Base-by-base conservation (phyloP, 2,113 vertebrate genomes). In the Syngnathoides biaculeatus region DNA sequence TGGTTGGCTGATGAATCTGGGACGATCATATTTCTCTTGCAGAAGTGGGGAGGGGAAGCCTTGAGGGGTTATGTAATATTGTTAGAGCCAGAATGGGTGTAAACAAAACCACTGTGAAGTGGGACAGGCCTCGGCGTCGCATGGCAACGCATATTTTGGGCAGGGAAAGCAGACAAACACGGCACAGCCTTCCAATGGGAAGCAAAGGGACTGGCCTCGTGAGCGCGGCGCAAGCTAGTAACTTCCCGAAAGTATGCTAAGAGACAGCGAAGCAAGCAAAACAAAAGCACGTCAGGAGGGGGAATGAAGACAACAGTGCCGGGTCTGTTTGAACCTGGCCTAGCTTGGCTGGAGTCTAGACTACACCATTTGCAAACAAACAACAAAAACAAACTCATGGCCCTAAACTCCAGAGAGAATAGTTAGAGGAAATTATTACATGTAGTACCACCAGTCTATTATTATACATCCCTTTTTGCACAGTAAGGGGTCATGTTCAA, bases 61-160 rank as follows among this genome's bases (percentile, higher is more conserved):
- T 83, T 77, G 79, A 55, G 47, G 65, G 81, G 70, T 92, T 92
- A 84, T 85, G 87, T 64, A 92, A 92, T 79, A 72, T 77, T 81
- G 84, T 86, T 79, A 71, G 83, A 78, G 82, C 69, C 90, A 90
- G 82, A 81, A 87, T 73, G 84, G 82, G 88, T 88, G 90, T 93
- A 82, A 89, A 90, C 88, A 91, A 79, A 48, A 79, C 78, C 48
- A 63, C 58, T 77, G 79, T 78, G 69, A 78, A 87, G 77, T 86
- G 81, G 89, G 90, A 88, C 72, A 79, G 89, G 85, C 85, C 84
- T 80, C 52, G 43, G 71, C 71, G 92, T 93, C 91, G 92, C 92
- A 78, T 91, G 78, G 92, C 81, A 90, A 92, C 91, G 85, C 86
- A 88, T 91, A 92, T 93, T 92, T 92, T 91, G 90, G 87, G 86